Conservation (phyloP, 2,113 vertebrate genomes). For the Catharus fuscescens region DNA sequence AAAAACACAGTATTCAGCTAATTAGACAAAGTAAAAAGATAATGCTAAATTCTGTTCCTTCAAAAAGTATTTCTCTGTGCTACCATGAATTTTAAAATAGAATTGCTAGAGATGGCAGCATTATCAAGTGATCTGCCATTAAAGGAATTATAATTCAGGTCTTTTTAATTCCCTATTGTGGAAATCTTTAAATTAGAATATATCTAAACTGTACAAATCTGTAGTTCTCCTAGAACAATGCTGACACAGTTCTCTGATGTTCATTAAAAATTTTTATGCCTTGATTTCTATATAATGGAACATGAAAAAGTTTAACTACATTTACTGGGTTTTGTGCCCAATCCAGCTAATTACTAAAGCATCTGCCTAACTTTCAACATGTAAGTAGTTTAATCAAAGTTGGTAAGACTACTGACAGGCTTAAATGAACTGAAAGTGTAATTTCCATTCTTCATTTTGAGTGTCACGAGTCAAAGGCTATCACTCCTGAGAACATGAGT, state of each 20-base stretch:
- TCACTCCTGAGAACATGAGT: not conserved
- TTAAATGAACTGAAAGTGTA: not conserved
- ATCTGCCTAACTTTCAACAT: not conserved
- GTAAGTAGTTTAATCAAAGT: not conserved
- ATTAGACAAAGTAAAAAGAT: constrained; percentile 70
- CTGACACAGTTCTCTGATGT: constrained; percentile 66
- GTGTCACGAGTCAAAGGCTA: not conserved
- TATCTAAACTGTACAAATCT: constrained; percentile 65
- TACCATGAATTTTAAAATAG: constrained; percentile 65
- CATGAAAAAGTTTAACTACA: constrained; percentile 14
- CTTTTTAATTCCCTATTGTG: constrained; percentile 66
- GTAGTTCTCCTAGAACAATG: constrained; percentile 63
- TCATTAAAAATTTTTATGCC: constrained; percentile 70
- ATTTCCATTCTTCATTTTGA: not conserved
- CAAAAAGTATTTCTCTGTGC: constrained; percentile 63
- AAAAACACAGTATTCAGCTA: constrained; percentile 67
- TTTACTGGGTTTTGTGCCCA: not conserved
- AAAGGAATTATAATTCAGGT: constrained; percentile 71
- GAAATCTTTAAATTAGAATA: constrained; percentile 70
- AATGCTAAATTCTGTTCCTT: constrained; percentile 64
- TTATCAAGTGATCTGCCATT: constrained; percentile 67
- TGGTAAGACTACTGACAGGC: not conserved
- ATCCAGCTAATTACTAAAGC: constrained; percentile 11
- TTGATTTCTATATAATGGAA: constrained; percentile 54
- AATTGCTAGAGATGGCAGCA: constrained; percentile 50